phyloP scores from a whole-genome alignment of 2,888 invertebrate genomes.

The Rhagophthalmus giganteus region DNA sequence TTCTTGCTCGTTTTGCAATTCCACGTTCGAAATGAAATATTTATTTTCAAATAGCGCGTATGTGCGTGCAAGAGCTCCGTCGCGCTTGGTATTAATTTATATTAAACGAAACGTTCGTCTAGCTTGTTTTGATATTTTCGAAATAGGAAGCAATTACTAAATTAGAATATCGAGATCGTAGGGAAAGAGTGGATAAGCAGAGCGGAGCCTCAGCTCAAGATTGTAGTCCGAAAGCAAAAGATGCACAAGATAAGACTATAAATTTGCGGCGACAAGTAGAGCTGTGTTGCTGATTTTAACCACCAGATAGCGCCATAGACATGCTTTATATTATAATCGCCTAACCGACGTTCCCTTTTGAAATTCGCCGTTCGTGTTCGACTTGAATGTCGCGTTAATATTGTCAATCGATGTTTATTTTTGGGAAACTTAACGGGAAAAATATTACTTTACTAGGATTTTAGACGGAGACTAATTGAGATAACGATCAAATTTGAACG shows the following conservation, averaged over 20 bases:
- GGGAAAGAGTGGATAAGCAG: conserved; percentile 19
- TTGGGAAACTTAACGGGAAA: not conserved
- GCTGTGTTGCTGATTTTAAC: conserved; percentile 48
- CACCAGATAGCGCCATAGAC: conserved; percentile 47
- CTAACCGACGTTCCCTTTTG: conserved; percentile 29
- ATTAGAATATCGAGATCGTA: conserved; percentile 26
- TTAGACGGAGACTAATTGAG: conserved; percentile 2
- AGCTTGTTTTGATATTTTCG: not conserved
- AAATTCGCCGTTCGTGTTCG: conserved; percentile 7
- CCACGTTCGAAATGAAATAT: not conserved
- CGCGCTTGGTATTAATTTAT: no score
- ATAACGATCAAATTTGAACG: conserved; percentile 13
- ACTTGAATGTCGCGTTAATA: conserved; percentile 6
- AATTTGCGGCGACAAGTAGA: conserved; percentile 49
- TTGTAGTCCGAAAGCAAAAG: conserved; percentile 27
- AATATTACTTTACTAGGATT: not conserved
- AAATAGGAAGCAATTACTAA: conserved; percentile 14
- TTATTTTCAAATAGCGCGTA: conserved; percentile 6
- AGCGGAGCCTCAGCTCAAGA: conserved; percentile 25
- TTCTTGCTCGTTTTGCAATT: conserved; percentile 21
- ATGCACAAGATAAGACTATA: conserved; percentile 42
- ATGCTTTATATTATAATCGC: conserved; percentile 47
- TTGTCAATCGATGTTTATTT: conserved; percentile 6
- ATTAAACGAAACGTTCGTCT: no score
- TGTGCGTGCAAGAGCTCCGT: no score